A percentile compares a stretch with the other conserved stretches of the same genome.
Evolutionary conservation across 1,140 invertebrate genomes (phyloP).

Genomic region (Drosophila pseudoobscura): DNA sequence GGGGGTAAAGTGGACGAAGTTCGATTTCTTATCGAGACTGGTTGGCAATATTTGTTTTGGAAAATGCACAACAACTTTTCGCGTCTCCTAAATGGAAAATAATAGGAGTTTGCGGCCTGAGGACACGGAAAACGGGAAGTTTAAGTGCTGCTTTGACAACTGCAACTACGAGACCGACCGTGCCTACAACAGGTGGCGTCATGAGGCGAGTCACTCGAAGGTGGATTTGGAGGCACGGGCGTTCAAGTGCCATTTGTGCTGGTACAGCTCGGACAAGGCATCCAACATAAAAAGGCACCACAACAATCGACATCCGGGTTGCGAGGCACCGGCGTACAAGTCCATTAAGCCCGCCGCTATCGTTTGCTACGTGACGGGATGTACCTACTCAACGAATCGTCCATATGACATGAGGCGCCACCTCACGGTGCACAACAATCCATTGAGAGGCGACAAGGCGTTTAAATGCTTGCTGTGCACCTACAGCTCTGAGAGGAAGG

Average conservation of each 20-base stretch:
- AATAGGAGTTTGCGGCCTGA: too few relatives aligned
- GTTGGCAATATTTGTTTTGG: too few relatives aligned
- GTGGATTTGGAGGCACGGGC: neutral
- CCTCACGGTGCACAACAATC: slow-evolving; percentile 33
- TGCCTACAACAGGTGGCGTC: slow-evolving; percentile 36
- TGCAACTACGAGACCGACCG: slow-evolving; percentile 38
- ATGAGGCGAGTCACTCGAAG: slow-evolving; percentile 11
- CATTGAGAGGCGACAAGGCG: slow-evolving; percentile 25
- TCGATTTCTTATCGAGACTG: too few relatives aligned
- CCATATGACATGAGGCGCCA: slow-evolving; percentile 38
- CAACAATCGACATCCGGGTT: slow-evolving; percentile 13
- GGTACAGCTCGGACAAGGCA: slow-evolving; percentile 33
- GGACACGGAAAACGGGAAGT: neutral
- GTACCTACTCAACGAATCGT: slow-evolving; percentile 36
- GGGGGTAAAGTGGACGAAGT: too few relatives aligned
- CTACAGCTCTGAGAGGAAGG: slow-evolving; percentile 45
- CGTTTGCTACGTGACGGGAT: slow-evolving; percentile 26
- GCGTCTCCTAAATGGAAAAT: too few relatives aligned
- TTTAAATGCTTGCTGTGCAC: slow-evolving; percentile 35
- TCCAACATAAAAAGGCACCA: slow-evolving; percentile 33
- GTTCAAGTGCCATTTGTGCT: slow-evolving; percentile 17
- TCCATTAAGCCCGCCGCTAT: neutral
- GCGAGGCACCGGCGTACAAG: neutral
- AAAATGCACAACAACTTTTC: too few relatives aligned
- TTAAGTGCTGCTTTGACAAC: slow-evolving; percentile 13